Percentiles rank a stretch among this genome's conserved stretches.
Conservation (phyloP, 2,113 vertebrate genomes). For the Halcyon senegalensis region DNA sequence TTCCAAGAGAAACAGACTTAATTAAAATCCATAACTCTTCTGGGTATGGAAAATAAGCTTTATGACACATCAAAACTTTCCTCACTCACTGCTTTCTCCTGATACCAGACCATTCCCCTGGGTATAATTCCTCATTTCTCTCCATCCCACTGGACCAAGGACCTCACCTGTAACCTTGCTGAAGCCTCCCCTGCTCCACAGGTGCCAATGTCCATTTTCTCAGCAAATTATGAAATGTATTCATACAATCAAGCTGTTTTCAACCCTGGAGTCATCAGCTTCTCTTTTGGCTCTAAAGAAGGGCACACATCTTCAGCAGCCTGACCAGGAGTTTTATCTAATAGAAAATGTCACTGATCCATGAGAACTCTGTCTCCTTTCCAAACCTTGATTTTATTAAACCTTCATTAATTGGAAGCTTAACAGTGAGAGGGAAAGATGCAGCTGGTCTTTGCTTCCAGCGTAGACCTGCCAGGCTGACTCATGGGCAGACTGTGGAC, state of each 20-base stretch:
- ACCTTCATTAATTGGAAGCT: not conserved
- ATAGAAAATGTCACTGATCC: not conserved
- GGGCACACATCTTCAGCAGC: not conserved
- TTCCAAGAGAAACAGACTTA: not conserved
- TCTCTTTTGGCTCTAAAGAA: not conserved
- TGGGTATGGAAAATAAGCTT: not conserved
- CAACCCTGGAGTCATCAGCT: not conserved
- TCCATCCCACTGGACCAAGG: not conserved
- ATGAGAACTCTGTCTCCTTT: not conserved
- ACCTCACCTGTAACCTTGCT: not conserved
- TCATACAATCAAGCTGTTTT: not conserved
- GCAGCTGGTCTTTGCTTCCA: not conserved
- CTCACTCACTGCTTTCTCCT: not conserved
- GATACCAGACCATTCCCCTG: not conserved
- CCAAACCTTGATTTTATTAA: slow-evolving; percentile 11
- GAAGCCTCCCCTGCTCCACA: not conserved
- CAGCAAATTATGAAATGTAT: not conserved
- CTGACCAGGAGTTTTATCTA: not conserved
- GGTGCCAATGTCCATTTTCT: not conserved
- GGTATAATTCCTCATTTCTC: not conserved
- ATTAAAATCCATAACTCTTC: not conserved
- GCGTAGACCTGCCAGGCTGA: not conserved
- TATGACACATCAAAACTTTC: not conserved
- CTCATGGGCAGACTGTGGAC: not conserved
- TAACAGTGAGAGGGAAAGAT: not conserved